Conservation (phyloP, 2,797 vertebrate species). For the Macroramphosus scolopax region DNA sequence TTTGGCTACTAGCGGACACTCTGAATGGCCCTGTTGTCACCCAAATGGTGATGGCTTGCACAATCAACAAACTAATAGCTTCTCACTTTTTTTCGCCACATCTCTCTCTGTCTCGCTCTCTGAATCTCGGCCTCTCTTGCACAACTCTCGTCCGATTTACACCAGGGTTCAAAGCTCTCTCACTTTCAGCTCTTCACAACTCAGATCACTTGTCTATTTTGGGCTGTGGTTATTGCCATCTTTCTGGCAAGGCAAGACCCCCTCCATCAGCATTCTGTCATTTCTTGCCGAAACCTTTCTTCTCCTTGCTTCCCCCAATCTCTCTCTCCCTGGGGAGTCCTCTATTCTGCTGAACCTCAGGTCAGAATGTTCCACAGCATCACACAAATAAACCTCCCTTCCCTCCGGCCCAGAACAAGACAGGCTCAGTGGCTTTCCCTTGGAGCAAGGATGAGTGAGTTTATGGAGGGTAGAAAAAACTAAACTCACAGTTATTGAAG, state of each 20-base stretch:
- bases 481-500: no score
- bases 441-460: slow-evolving; percentile 5
- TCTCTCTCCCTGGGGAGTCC: slow-evolving; percentile 60
- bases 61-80: slow-evolving; percentile 3
- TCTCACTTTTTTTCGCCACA: slow-evolving; percentile 11
- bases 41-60: slow-evolving; percentile 15
- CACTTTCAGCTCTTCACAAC: slow-evolving; percentile 29
- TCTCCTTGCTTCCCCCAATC: slow-evolving; percentile 21
- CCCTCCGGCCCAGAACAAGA: slow-evolving; percentile 19
- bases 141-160: slow-evolving; percentile 14
- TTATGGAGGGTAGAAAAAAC: slow-evolving; percentile 1
- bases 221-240: not conserved
- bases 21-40: slow-evolving; percentile 19
- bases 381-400: slow-evolving; percentile 52
- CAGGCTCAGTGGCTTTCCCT: slow-evolving; percentile 29
- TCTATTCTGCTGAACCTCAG: slow-evolving; percentile 62
- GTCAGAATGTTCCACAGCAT: slow-evolving; percentile 73
- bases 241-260: no score
- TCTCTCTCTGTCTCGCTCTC: not conserved
- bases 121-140: no score
- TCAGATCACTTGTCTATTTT: slow-evolving; percentile 54
- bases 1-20: slow-evolving; percentile 20
- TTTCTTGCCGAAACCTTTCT: slow-evolving; percentile 40
- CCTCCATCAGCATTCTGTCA: slow-evolving; percentile 4
- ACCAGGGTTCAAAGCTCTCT: slow-evolving; percentile 24